Evolutionary conservation across 2,113 vertebrate genomes (phyloP).

Genomic region (Malurus alboscapulatus): DNA sequence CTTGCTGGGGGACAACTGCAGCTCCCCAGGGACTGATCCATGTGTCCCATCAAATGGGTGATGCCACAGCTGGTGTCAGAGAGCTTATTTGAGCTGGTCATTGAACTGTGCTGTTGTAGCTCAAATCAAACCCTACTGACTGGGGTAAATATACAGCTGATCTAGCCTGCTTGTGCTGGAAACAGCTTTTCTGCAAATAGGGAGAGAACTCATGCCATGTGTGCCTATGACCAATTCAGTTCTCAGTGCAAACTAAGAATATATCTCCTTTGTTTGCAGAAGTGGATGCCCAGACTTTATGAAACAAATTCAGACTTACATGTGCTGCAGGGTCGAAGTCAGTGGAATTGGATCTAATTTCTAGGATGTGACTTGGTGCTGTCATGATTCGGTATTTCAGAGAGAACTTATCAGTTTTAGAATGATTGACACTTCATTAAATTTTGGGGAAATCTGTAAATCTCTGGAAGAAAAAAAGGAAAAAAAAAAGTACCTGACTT

Average conservation of each 20-base stretch:
- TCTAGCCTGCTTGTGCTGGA: background rate
- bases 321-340: background rate
- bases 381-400: background rate
- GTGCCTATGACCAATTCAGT: background rate
- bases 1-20: background rate
- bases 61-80: accelerated
- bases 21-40: background rate
- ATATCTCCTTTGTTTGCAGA: background rate
- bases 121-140: background rate
- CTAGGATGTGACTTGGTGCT: background rate
- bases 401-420: background rate
- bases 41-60: background rate
- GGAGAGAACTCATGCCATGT: background rate
- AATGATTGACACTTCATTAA: background rate
- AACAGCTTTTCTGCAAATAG: background rate
- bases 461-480: background rate
- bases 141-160: background rate
- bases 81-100: background rate
- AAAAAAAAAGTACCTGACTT: background rate
- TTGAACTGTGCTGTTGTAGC: accelerated
- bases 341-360: background rate
- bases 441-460: background rate
- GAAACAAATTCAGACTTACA: background rate
- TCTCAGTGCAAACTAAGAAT: background rate
- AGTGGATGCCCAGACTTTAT: background rate